phyloP scores from a whole-genome alignment of 1,140 invertebrate genomes.

The Drosophila prosaltans region DNA sequence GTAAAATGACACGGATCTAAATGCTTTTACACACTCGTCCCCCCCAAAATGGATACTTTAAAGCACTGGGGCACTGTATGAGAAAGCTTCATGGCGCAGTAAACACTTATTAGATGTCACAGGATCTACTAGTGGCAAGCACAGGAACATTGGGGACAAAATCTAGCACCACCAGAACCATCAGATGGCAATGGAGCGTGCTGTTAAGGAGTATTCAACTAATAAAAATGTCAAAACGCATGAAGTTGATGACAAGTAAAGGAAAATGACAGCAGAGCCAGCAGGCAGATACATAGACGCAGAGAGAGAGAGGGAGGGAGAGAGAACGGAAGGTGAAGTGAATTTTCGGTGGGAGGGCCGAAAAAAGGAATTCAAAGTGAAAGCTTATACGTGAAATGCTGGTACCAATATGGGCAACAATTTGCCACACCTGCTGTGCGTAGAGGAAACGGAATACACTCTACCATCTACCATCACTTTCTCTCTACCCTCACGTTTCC shows the following conservation, averaged over 20 bases:
- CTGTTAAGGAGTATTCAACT: constrained; percentile 77
- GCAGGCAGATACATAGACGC: constrained; percentile 30
- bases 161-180: constrained; percentile 5
- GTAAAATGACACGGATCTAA: constrained; percentile 40
- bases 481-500: not conserved
- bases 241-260: constrained; percentile 79
- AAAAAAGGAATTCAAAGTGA: constrained; percentile 46
- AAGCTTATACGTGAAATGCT: constrained; percentile 32
- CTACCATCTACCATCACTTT: not conserved
- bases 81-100: constrained; percentile 53
- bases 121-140: constrained; percentile 23
- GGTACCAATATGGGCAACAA: constrained; percentile 61
- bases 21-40: constrained; percentile 19
- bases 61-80: constrained; percentile 45
- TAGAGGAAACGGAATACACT: constrained; percentile 4
- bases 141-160: not conserved
- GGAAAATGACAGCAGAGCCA: constrained; percentile 67
- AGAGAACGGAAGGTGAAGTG: too few species aligned
- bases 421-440: constrained; percentile 74
- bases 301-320: not conserved
- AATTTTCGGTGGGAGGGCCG: not conserved
- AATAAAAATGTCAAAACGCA: constrained; percentile 81
- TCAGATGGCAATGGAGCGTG: constrained; percentile 69
- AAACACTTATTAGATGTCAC: constrained; percentile 77
- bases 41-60: constrained; percentile 48